Percentiles rank a stretch among this genome's conserved stretches.
phyloP scores from a whole-genome alignment of 2,888 invertebrate species.

The Galeruca laticollis region DNA sequence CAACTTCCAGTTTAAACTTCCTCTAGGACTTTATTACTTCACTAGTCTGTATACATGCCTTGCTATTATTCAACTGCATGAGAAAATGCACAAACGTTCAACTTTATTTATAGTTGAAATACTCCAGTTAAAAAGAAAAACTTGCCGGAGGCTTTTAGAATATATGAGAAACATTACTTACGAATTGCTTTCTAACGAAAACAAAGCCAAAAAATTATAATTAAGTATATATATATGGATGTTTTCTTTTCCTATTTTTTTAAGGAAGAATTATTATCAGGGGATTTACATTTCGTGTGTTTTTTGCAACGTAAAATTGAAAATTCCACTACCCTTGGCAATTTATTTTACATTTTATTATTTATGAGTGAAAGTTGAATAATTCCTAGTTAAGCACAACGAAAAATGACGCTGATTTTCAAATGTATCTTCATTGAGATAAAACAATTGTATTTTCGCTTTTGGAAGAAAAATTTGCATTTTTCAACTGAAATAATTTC shows the following conservation, averaged over 20 bases:
- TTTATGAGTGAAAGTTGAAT: too few relatives aligned
- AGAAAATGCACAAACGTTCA: slow-evolving; percentile 61
- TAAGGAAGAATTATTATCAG: neutral
- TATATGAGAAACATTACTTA: slow-evolving; percentile 60
- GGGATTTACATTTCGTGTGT: too few relatives aligned
- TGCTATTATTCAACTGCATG: slow-evolving; percentile 54
- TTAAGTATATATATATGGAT: slow-evolving; percentile 1
- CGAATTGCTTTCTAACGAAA: slow-evolving; percentile 58
- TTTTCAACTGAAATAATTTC: neutral
- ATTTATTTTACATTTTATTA: too few relatives aligned
- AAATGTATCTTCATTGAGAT: too few relatives aligned
- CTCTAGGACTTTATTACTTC: slow-evolving; percentile 31
- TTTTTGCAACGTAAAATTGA: too few relatives aligned
- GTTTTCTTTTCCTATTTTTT: neutral
- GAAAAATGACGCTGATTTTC: too few relatives aligned
- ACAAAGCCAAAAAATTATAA: slow-evolving; percentile 37
- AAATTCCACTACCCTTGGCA: too few relatives aligned
- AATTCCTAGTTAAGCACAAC: too few relatives aligned
- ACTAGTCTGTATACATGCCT: slow-evolving; percentile 44
- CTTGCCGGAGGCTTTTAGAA: slow-evolving; percentile 52
- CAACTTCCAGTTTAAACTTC: slow-evolving; percentile 30
- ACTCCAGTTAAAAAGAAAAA: slow-evolving; percentile 58
- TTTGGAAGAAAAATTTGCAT: neutral
- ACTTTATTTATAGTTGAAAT: slow-evolving; percentile 60
- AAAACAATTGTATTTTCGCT: too few relatives aligned